phyloP scores from a whole-genome alignment of 2,797 vertebrate species.

The Merluccius polli region DNA sequence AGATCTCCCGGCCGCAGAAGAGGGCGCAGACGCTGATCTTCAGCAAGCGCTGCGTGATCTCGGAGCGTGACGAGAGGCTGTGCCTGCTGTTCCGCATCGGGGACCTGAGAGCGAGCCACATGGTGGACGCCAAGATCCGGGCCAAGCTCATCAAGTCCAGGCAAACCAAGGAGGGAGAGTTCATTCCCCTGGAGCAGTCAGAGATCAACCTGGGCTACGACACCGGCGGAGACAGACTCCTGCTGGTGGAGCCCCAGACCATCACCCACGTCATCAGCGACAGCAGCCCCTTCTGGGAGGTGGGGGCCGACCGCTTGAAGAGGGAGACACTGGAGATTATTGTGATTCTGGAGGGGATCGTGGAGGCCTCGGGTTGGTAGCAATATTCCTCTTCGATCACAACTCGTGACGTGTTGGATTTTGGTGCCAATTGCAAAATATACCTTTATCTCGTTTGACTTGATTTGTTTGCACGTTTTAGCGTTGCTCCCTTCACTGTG shows the following conservation, averaged over 20 bases:
- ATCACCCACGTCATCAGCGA: slow-evolving; percentile 75
- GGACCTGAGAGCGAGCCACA: slow-evolving; percentile 80
- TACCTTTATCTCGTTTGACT: neutral
- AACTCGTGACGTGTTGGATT: neutral
- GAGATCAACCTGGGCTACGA: slow-evolving; percentile 83
- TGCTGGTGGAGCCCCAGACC: slow-evolving; percentile 82
- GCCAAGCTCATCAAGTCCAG: slow-evolving; percentile 83
- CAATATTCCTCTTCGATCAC: neutral
- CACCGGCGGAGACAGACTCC: slow-evolving; percentile 75
- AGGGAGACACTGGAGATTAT: slow-evolving; percentile 79
- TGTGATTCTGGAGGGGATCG: slow-evolving; percentile 80
- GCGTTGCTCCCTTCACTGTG: slow-evolving; percentile 2
- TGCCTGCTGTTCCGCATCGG: slow-evolving; percentile 82
- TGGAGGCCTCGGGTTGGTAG: slow-evolving; percentile 77
- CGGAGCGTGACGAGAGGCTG: slow-evolving; percentile 70
- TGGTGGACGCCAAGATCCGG: slow-evolving; percentile 82
- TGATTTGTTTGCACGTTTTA: neutral
- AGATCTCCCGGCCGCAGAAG: slow-evolving; percentile 83
- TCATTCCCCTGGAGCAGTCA: slow-evolving; percentile 81
- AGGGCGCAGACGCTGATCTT: slow-evolving; percentile 82
- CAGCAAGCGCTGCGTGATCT: slow-evolving; percentile 78
- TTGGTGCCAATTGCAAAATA: too few species aligned
- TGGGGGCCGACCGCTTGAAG: slow-evolving; percentile 63
- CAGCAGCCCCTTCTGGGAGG: slow-evolving; percentile 80
- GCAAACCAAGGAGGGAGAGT: slow-evolving; percentile 80